Percentiles rank a stretch among this genome's conserved stretches.
phyloP scores from a whole-genome alignment of 2,113 vertebrate genomes.

The Pogonocichla stellata region DNA sequence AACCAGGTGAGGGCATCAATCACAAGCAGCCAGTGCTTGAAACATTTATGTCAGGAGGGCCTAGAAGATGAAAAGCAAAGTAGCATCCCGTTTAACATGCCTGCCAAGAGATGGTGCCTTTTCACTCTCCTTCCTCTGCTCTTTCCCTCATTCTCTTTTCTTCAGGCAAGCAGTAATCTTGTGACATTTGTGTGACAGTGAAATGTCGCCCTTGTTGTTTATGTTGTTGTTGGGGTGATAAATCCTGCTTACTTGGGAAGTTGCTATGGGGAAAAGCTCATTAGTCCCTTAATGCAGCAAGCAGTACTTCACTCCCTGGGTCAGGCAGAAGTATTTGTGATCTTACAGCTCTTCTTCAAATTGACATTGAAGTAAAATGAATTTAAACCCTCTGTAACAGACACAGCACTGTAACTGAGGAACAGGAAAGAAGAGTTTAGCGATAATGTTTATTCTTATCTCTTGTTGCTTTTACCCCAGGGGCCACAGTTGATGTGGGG shows the following conservation, averaged over 20 bases:
- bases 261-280: slow-evolving; percentile 51
- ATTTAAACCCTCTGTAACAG: not conserved
- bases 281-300: slow-evolving; percentile 18
- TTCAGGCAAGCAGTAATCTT: not conserved
- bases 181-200: not conserved
- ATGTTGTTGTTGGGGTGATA: slow-evolving; percentile 4
- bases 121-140: not conserved
- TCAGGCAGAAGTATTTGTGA: not conserved
- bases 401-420: not conserved
- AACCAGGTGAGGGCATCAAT: slow-evolving; percentile 78
- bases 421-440: not conserved
- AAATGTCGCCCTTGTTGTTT: not conserved
- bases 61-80: not conserved
- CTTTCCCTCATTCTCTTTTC: not conserved
- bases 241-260: slow-evolving; percentile 27
- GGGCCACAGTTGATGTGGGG: not conserved
- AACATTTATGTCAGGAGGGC: not conserved
- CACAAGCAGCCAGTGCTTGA: not conserved
- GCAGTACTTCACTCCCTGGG: not conserved
- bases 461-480: not conserved
- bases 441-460: not conserved
- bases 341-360: not conserved
- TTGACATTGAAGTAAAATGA: not conserved
- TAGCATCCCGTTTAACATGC: not conserved
- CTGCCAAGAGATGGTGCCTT: not conserved